Evolutionary conservation across 2,113 vertebrate species (phyloP).

Genomic region (Empidonax traillii): DNA sequence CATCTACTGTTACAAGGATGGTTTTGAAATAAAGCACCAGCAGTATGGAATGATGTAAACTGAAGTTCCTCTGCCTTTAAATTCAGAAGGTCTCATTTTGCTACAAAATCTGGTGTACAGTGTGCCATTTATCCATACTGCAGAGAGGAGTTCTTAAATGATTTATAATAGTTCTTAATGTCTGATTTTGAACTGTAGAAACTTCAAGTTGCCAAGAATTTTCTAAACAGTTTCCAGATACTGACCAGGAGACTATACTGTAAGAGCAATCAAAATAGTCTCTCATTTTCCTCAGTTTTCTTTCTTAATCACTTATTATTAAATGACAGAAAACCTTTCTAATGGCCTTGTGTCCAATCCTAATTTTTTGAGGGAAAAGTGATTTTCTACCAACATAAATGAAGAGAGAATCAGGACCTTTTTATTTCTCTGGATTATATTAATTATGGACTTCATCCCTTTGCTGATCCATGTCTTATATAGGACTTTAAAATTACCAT

Average conservation of each 20-base stretch:
- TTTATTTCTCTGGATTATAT: background rate
- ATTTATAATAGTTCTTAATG: background rate
- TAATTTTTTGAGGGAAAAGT: background rate
- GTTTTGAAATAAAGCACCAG: background rate
- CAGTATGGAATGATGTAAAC: background rate
- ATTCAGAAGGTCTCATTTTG: background rate
- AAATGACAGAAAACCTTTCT: background rate
- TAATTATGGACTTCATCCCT: background rate
- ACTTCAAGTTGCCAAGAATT: background rate
- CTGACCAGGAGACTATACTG: background rate
- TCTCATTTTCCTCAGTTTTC: background rate
- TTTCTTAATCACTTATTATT: background rate
- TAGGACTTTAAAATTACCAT: background rate
- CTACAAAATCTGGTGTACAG: fast-evolving
- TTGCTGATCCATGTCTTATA: background rate
- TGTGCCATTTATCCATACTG: background rate
- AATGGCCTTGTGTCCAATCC: background rate
- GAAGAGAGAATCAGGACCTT: background rate
- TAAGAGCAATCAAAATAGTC: background rate
- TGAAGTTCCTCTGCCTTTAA: background rate
- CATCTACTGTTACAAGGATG: background rate
- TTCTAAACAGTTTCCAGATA: background rate
- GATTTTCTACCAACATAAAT: background rate
- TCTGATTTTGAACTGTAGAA: background rate
- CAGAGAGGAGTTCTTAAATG: background rate